Evolutionary conservation across 2,888 invertebrate species (phyloP).

Genomic region (Iselma pallidipennis): DNA sequence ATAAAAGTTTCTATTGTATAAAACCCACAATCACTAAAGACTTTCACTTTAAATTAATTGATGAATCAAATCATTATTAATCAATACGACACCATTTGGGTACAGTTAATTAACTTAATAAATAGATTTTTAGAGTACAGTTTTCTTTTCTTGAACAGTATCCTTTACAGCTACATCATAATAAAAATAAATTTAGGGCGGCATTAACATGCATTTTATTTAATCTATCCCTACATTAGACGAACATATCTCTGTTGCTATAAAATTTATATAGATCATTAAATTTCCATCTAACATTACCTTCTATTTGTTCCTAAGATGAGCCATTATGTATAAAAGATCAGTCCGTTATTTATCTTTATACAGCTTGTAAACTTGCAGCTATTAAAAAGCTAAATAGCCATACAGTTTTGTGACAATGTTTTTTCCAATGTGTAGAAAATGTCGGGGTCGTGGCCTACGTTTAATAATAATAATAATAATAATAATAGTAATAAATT

Average conservation of each 20-base stretch:
- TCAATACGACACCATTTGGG: background rate
- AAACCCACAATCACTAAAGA: background rate
- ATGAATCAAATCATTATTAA: slow-evolving; percentile 6
- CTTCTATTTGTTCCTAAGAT: slow-evolving; percentile 8
- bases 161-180: no score
- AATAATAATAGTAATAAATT: slow-evolving; percentile 6
- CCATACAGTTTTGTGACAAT: slow-evolving; percentile 19
- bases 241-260: slow-evolving; percentile 1
- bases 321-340: slow-evolving; percentile 1
- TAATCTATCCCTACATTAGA: slow-evolving; percentile 6
- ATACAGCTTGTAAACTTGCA: slow-evolving; percentile 20
- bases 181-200: slow-evolving; percentile 1
- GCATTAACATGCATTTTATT: slow-evolving; percentile 6
- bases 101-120: background rate
- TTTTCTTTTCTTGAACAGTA: no score
- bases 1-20: slow-evolving; percentile 2
- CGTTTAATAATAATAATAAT: background rate
- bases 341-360: slow-evolving; percentile 25
- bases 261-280: slow-evolving; percentile 26
- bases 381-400: slow-evolving; percentile 23
- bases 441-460: slow-evolving; percentile 21
- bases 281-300: slow-evolving; percentile 16
- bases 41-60: slow-evolving; percentile 9
- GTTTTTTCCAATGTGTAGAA: background rate
- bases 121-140: background rate